phyloP scores from a whole-genome alignment of 2,113 vertebrate species.

The Hystrix cristata region DNA sequence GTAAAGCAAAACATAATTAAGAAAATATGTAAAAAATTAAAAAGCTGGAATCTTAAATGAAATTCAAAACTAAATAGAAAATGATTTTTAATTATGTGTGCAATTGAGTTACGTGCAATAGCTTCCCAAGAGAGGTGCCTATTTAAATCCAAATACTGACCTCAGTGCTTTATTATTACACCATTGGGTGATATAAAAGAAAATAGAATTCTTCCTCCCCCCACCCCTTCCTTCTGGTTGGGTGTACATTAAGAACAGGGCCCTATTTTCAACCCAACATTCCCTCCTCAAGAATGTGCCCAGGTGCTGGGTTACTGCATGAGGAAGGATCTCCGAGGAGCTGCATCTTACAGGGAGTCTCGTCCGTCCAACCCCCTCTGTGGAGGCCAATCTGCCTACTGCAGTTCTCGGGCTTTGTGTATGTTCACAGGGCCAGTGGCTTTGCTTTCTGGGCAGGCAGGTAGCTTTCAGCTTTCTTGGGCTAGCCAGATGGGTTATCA shows the following conservation, averaged over 20 bases:
- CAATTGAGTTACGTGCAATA: conserved; percentile 35
- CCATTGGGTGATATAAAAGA: not conserved
- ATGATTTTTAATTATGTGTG: conserved; percentile 65
- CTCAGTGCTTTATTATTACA: not conserved
- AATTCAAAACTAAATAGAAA: conserved; percentile 64
- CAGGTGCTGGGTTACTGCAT: not conserved
- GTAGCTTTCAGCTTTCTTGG: not conserved
- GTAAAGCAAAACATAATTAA: conserved; percentile 64
- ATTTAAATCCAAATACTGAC: not conserved
- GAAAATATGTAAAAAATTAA: conserved; percentile 56
- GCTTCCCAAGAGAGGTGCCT: conserved; percentile 19
- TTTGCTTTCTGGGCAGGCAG: not conserved
- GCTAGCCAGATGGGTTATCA: not conserved
- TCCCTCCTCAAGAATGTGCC: not conserved
- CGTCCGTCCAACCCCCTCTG: not conserved
- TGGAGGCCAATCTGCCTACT: not conserved
- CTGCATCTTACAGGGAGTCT: not conserved
- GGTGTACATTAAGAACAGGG: not conserved
- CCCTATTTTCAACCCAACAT: not conserved
- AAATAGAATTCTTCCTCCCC: not conserved
- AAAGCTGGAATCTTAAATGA: conserved; percentile 17
- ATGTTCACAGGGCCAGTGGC: not conserved
- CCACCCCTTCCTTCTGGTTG: not conserved
- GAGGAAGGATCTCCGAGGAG: not conserved
- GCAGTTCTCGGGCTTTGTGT: not conserved